Percentiles rank a stretch among this genome's conserved stretches.
These are phyloP conservation scores for Drosophila parthenogenetica DNA, from an alignment of 2,888 invertebrate genomes.

Conservation along the genomic window DNA sequence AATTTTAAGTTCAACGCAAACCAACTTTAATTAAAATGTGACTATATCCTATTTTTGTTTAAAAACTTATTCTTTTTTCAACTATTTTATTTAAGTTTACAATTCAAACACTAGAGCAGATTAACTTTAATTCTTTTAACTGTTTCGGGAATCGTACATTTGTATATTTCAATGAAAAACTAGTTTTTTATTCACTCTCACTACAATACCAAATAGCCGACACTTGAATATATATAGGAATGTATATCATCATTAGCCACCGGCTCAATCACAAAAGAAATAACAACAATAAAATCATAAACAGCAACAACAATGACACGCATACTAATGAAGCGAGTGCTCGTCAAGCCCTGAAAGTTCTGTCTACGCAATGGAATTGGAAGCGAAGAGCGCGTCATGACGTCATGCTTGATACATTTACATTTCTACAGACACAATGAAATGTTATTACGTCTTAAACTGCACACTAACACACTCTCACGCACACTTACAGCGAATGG, in stretches of 20 bases:
- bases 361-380: conserved; percentile 60
- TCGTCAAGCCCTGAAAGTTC: conserved; percentile 17
- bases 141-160: neutral
- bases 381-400: conserved; percentile 50
- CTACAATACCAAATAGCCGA: conserved; percentile 47
- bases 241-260: conserved; percentile 24
- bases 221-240: conserved; percentile 10
- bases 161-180: conserved; percentile 52
- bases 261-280: conserved; percentile 54
- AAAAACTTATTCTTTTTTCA: too few species aligned
- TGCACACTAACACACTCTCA: neutral
- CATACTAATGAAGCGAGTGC: conserved; percentile 46
- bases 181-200: conserved; percentile 50
- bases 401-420: conserved; percentile 52
- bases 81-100: neutral
- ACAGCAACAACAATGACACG: conserved; percentile 51
- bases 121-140: conserved; percentile 22
- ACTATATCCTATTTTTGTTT: too few species aligned
- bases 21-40: too few species aligned
- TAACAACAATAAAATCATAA: conserved; percentile 25
- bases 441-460: conserved; percentile 33
- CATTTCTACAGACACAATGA: conserved; percentile 12
- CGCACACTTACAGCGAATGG: conserved; percentile 83
- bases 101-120: conserved; percentile 29
- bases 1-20: too few species aligned